Base-by-base conservation (phyloP, 2,888 invertebrate species). In the Melieria crassipennis region DNA sequence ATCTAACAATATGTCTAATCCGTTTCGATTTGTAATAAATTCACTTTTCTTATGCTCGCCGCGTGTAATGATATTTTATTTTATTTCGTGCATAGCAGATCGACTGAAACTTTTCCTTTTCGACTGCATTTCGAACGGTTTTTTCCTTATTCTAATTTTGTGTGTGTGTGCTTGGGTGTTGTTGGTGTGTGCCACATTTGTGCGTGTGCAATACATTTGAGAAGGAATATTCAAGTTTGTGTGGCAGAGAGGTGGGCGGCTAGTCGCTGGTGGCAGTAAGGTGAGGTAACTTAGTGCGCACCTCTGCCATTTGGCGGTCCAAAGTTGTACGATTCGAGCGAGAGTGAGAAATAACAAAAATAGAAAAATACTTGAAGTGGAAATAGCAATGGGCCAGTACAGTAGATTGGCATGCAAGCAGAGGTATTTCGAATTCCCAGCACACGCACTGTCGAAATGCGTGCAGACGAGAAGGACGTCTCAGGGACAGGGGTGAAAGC, bases 1-100 rank as follows among this genome's bases (percentile, higher is more conserved):
- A 73, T 57, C 71, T 73, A 66, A 69, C 65, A 52, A 69, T 65
- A 69, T 76, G 75, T 76, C 74, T 78, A 76, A 81, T 79, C 79
- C 77, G 72, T 77, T 83, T 82, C 83, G 80, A 82, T 80, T 82
- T 77, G 78, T 78, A 78, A 82, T 82, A 79, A 82, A 82, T 79
- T 82, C 76, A 78, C 75, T 76, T 78, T 78, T 67, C 71, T 64
- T 71, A 67, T 66, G 30, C 30, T 63, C 42, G 55, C 46, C 11
- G 30, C 30, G 56, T 16, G 47, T 63, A 30, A 43, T 63, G 75
- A 79, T 78, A 77, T 76, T 73, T 76, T 77, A 77, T 78, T 79
- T 79, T 76, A 70, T 75, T 72, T 77, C 75, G 74, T 13, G 13
- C 7, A n/a, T n/a, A 10, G 16, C 56, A 57, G 4, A 13, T 30